Percentiles rank a stretch among this genome's conserved stretches.
Conservation (phyloP, 2,797 vertebrate species). For the Cossypha niveicapilla region DNA sequence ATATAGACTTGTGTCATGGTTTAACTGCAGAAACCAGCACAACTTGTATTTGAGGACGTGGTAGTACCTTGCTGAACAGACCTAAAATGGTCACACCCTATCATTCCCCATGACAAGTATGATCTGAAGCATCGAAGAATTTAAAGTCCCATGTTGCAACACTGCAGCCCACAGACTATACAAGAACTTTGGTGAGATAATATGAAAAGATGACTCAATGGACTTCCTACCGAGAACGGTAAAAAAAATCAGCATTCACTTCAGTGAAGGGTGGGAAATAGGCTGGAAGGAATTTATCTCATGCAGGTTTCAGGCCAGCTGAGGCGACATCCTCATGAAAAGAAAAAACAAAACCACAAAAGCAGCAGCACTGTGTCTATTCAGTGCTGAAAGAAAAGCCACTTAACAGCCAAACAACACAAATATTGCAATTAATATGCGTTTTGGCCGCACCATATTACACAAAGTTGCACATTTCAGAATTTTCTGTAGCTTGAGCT, state of each 20-base stretch:
- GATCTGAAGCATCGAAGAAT: neutral
- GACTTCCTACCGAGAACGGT: neutral
- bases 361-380: neutral
- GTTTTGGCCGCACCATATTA: neutral
- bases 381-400: neutral
- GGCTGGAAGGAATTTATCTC: neutral
- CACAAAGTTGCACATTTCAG: neutral
- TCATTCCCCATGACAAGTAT: neutral
- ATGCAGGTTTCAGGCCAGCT: neutral
- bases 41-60: neutral
- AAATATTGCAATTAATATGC: neutral
- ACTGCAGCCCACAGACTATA: neutral
- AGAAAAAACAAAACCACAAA: neutral
- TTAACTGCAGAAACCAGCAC: neutral
- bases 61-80: neutral
- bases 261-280: neutral
- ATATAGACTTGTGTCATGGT: neutral
- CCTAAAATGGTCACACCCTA: neutral
- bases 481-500: neutral
- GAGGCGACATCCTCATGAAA: neutral
- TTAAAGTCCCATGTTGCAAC: neutral
- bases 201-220: neutral
- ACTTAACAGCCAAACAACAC: neutral
- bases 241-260: neutral
- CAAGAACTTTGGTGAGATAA: neutral